Percentiles rank a stretch among this genome's conserved stretches.
Conservation (phyloP, 1,140 invertebrate species). For the Homarus americanus region DNA sequence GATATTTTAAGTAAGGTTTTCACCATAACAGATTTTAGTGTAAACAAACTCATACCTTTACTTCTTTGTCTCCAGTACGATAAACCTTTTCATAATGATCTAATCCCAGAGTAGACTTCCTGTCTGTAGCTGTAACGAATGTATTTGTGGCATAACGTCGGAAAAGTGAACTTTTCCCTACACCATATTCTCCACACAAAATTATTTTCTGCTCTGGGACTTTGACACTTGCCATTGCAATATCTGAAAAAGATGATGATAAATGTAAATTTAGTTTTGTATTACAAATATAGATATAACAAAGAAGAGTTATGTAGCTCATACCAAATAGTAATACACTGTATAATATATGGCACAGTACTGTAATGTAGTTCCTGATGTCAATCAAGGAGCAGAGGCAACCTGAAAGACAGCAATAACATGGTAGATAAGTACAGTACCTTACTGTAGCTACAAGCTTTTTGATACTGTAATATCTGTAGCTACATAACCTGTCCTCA, state of each 20-base stretch:
- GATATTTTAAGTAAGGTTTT: too few species aligned
- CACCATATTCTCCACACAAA: slow-evolving; percentile 95
- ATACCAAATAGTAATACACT: too few species aligned
- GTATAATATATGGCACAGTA: too few species aligned
- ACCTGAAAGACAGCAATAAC: too few species aligned
- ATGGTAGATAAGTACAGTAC: too few species aligned
- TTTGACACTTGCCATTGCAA: slow-evolving; percentile 87
- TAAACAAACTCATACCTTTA: slow-evolving; percentile 83
- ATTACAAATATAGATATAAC: not conserved
- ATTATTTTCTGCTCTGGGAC: slow-evolving; percentile 96
- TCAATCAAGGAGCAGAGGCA: too few species aligned
- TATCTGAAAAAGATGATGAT: slow-evolving; percentile 21
- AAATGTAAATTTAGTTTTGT: not conserved
- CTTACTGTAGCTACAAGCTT: too few species aligned
- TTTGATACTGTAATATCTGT: too few species aligned
- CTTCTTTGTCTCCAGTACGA: slow-evolving; percentile 84
- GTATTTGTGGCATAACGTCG: slow-evolving; percentile 92
- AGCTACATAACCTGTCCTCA: too few species aligned
- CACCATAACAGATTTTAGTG: too few species aligned
- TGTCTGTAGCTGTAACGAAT: slow-evolving; percentile 87
- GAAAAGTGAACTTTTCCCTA: slow-evolving; percentile 96
- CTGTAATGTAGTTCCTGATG: too few species aligned
- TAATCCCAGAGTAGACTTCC: slow-evolving; percentile 92
- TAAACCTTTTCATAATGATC: slow-evolving; percentile 93
- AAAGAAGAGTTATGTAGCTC: not conserved